Conservation (phyloP, 2,888 invertebrate genomes). For the Zygaena filipendulae region DNA sequence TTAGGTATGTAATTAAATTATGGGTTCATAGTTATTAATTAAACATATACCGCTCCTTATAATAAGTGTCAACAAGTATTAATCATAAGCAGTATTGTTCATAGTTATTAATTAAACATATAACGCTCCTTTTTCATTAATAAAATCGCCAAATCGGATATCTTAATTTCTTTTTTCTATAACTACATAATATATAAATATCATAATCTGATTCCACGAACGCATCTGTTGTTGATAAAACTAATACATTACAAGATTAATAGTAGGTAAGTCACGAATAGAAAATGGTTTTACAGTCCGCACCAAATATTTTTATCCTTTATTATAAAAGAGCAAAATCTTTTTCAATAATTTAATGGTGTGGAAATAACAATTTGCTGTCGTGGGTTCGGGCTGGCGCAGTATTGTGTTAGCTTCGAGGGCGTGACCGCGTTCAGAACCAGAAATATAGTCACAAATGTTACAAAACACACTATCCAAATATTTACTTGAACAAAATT, state of each 20-base stretch:
- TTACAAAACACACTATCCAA: constrained; percentile 55
- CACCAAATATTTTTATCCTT: constrained; percentile 17
- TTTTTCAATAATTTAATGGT: constrained; percentile 55
- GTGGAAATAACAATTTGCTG: constrained; percentile 64
- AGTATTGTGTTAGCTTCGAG: constrained; percentile 42
- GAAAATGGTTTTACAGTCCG: neutral
- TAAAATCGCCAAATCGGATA: too few relatives aligned
- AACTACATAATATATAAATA: too few relatives aligned
- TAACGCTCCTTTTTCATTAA: too few relatives aligned
- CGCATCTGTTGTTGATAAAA: constrained; percentile 28
- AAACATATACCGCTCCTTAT: too few relatives aligned
- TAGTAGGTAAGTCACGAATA: constrained; percentile 27
- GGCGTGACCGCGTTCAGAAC: constrained; percentile 47
- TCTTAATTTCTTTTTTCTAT: too few relatives aligned
- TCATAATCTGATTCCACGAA: constrained; percentile 20
- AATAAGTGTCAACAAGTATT: too few relatives aligned
- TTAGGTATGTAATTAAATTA: too few relatives aligned
- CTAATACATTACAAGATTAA: constrained; percentile 54
- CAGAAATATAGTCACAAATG: constrained; percentile 35
- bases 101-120: too few relatives aligned
- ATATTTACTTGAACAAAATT: constrained; percentile 53
- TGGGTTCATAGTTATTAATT: too few relatives aligned
- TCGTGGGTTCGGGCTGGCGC: constrained; percentile 31
- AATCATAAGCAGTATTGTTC: too few relatives aligned
- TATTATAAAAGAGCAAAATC: constrained; percentile 25